phyloP scores from a whole-genome alignment of 2,797 vertebrate genomes.

The Sebastes oblongus region DNA sequence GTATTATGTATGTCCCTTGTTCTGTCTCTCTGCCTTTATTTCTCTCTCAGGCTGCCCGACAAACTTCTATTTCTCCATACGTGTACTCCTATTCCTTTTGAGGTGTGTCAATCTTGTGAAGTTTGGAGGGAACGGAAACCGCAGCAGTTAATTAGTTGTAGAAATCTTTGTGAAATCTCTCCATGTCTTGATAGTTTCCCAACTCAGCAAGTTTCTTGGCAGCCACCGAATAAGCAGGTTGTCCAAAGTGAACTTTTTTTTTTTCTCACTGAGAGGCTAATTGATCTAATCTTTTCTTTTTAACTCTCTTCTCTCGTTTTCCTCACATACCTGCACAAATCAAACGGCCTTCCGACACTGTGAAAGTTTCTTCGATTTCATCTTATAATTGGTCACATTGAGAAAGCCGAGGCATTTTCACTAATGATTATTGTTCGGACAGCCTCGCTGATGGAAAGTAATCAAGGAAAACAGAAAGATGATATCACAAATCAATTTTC shows the following conservation, averaged over 20 bases:
- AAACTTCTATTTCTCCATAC: background rate
- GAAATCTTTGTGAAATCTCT: constrained; percentile 28
- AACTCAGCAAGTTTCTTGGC: constrained; percentile 24
- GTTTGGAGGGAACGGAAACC: background rate
- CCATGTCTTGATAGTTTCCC: background rate
- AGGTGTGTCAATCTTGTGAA: background rate
- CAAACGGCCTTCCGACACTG: background rate
- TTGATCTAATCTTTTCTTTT: background rate
- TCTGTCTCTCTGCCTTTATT: background rate
- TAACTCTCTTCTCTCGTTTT: background rate
- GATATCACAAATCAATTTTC: background rate
- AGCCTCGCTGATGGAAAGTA: background rate
- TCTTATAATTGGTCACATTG: background rate
- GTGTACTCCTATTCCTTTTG: background rate
- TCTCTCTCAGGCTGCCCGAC: background rate
- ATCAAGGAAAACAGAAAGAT: background rate
- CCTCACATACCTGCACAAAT: background rate
- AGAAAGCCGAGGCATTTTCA: background rate
- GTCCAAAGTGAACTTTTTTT: background rate
- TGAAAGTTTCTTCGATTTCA: background rate
- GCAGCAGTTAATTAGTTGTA: constrained; percentile 37
- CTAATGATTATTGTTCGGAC: background rate
- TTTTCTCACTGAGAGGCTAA: background rate
- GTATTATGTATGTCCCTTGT: constrained; percentile 20
- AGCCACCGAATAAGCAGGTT: constrained; percentile 35